Evolutionary conservation across 2,888 invertebrate genomes (phyloP).

Genomic region (Ametastegia equiseti): DNA sequence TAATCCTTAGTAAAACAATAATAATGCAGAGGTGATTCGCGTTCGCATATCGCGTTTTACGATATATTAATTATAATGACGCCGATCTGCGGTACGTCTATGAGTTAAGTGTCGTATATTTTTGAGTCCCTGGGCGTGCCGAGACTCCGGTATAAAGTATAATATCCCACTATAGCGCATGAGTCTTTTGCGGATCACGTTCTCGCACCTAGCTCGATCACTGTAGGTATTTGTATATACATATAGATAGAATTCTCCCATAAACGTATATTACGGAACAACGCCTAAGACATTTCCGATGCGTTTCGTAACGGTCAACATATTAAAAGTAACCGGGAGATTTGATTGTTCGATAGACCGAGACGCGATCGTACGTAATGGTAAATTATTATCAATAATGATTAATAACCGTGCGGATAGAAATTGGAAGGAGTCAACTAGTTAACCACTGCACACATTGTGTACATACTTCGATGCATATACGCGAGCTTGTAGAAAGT

Average conservation of each 20-base stretch:
- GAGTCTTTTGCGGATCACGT: background rate
- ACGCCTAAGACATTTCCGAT: slow-evolving; percentile 44
- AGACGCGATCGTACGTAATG: background rate
- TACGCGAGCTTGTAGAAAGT: slow-evolving; percentile 14
- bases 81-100: background rate
- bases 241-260: background rate
- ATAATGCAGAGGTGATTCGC: background rate
- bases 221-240: background rate
- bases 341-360: too few species aligned
- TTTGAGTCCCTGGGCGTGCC: background rate
- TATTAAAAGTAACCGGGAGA: too few species aligned
- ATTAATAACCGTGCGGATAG: too few species aligned
- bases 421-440: too few species aligned
- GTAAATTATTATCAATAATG: slow-evolving; percentile 15
- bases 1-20: background rate
- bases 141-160: too few species aligned
- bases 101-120: background rate
- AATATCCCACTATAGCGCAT: too few species aligned
- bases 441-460: too few species aligned
- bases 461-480: background rate
- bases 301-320: slow-evolving; percentile 45
- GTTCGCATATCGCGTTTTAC: background rate
- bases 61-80: background rate
- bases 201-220: background rate
- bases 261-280: slow-evolving; percentile 40